phyloP scores from a whole-genome alignment of 2,888 invertebrate genomes.

The Ichneumon xanthorius region DNA sequence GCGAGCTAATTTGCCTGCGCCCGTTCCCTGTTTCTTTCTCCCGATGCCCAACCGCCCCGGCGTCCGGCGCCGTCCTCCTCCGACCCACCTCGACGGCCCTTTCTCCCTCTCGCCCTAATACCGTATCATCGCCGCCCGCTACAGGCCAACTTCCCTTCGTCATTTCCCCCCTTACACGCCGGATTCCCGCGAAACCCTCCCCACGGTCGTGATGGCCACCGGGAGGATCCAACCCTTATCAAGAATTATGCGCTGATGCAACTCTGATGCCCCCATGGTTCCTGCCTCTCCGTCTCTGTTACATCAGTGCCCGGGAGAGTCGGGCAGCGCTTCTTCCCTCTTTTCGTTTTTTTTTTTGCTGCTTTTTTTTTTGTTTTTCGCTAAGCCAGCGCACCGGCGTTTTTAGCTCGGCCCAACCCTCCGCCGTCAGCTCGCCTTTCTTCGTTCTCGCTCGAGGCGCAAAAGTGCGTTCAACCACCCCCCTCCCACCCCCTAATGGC shows the following conservation, averaged over 20 bases:
- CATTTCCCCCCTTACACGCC: constrained; percentile 54
- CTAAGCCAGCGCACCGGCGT: constrained; percentile 7
- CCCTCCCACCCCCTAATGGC: constrained; percentile 19
- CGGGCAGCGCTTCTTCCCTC: neutral
- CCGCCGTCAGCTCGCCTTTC: constrained; percentile 9
- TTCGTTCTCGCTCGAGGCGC: constrained; percentile 19
- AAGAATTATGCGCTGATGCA: constrained; percentile 65
- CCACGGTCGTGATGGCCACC: constrained; percentile 56
- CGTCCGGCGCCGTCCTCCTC: constrained; percentile 32
- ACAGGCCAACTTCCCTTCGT: constrained; percentile 58
- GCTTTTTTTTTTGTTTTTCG: constrained; percentile 42
- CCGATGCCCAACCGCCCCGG: constrained; percentile 45
- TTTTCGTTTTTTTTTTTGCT: neutral
- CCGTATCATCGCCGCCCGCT: constrained; percentile 29
- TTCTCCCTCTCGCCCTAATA: constrained; percentile 25
- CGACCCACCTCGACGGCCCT: constrained; percentile 9
- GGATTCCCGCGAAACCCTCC: constrained; percentile 50
- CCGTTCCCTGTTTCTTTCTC: constrained; percentile 50
- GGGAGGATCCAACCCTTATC: constrained; percentile 67
- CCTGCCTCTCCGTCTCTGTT: constrained; percentile 10
- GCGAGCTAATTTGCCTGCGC: constrained; percentile 78
- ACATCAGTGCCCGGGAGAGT: constrained; percentile 39
- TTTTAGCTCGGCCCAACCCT: constrained; percentile 5
- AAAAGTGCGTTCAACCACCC: constrained; percentile 33
- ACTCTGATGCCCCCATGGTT: constrained; percentile 27